Base-by-base conservation (phyloP, 1,140 invertebrate species). In the Drosophila suzukii region DNA sequence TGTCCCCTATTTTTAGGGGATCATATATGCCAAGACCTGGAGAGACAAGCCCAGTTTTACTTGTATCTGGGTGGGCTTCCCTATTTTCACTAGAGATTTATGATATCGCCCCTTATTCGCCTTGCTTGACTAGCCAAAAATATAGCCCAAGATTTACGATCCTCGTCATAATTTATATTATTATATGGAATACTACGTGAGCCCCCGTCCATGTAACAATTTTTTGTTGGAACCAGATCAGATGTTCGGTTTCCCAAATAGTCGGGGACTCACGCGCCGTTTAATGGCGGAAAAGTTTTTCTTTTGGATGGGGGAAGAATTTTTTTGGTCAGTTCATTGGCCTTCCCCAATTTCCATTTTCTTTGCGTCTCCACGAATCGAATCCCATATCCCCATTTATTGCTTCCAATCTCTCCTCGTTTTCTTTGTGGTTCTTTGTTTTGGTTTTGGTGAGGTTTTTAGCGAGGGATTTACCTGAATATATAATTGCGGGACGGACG, bases 391-490 rank as follows among this genome's bases (percentile, higher is more conserved):
- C 24, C n/a, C 34, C 41, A 32, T 46, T 65, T 36, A 68, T 53
- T 63, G 38, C 11, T 17, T 15, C 34, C 7, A 49, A 56, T 27
- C 57, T 59, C 46, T 50, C 2, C 43, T 17, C 54, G 58, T 17
- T 49, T 17, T 57, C 34, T 62, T 54, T 36, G 59, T 51, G 65
- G 49, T 47, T 70, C 65, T 70, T 70, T 68, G 65, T 68, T 71
- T 70, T 70, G 36, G 65, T 66, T 71, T 57, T 70, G 36, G 17
- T 6, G 6, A 20, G 27, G 55, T 30, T 36, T 39, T 53, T 43
- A 38, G 24, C 46, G 68, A 75, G 81, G 81, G 81, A 80, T 83
- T 83, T 72, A 80, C 81, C 81, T 72, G 81, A 76, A 84, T 83
- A 78, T 44, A 60, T 83, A 80, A 84, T 84, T 49, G 41, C 20